A percentile compares a stretch with the other conserved stretches of the same genome.
These are phyloP conservation scores for Neomonachus schauinslandi DNA, from an alignment of 2,113 vertebrate species.

Conservation along the genomic window DNA sequence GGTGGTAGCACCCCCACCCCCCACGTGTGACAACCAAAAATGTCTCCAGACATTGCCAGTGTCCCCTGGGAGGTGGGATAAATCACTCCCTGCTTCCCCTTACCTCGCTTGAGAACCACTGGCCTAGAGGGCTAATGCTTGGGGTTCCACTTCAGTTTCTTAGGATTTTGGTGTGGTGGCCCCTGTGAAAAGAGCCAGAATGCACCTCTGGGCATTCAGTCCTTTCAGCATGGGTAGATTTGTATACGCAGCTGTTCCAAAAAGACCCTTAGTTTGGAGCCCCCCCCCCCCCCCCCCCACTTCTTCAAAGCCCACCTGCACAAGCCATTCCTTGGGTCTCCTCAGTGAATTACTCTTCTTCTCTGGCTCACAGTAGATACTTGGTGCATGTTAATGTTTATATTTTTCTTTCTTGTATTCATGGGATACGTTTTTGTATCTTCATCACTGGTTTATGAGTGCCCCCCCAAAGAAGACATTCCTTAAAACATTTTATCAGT, in stretches of 20 bases:
- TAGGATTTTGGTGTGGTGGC: slow-evolving; percentile 26
- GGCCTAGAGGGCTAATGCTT: background rate
- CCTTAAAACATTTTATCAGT: slow-evolving; percentile 29
- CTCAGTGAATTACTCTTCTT: background rate
- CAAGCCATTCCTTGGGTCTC: background rate
- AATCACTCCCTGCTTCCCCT: background rate
- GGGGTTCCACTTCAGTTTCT: slow-evolving; percentile 11
- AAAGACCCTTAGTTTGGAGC: background rate
- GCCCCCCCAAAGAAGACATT: slow-evolving; percentile 13
- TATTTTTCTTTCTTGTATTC: slow-evolving; percentile 18
- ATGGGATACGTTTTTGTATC: slow-evolving; percentile 38
- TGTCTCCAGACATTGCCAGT: background rate
- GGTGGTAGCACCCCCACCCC: background rate
- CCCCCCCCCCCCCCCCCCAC: no score
- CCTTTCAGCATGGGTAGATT: slow-evolving; percentile 32
- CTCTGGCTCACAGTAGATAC: background rate
- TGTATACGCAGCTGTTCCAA: background rate
- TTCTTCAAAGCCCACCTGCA: background rate
- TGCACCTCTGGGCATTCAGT: background rate
- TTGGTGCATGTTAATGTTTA: slow-evolving; percentile 1
- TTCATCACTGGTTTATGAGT: slow-evolving; percentile 39
- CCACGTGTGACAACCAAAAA: slow-evolving; percentile 4
- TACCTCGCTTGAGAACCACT: background rate
- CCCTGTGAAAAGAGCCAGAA: slow-evolving; percentile 26
- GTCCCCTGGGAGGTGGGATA: background rate